These are phyloP conservation scores for Drosophila repletoides DNA, from an alignment of 1,140 invertebrate species.

Conservation along the genomic window DNA sequence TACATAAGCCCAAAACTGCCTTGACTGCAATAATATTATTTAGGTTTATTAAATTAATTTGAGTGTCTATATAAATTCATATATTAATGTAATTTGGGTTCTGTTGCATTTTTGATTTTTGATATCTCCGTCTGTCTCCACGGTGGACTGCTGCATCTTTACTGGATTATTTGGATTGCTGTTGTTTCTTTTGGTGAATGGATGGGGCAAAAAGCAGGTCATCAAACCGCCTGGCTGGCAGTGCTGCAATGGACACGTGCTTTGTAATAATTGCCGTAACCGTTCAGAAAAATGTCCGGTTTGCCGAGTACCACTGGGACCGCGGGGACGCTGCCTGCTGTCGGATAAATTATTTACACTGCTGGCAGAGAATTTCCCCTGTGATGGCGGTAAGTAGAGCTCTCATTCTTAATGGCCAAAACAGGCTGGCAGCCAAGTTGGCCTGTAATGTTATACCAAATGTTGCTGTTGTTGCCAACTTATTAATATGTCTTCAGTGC, in stretches of 20 bases:
- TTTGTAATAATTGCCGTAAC: slow-evolving; percentile 82
- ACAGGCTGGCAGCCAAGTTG: slow-evolving; percentile 28
- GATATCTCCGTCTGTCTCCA: no score
- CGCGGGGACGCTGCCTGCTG: slow-evolving; percentile 81
- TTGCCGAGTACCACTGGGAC: slow-evolving; percentile 81
- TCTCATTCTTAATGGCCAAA: slow-evolving; percentile 15
- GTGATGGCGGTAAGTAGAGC: slow-evolving; percentile 73
- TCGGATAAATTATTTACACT: slow-evolving; percentile 83
- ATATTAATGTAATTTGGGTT: background rate
- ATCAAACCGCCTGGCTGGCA: slow-evolving; percentile 83
- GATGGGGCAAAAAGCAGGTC: slow-evolving; percentile 58
- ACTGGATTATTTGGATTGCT: background rate
- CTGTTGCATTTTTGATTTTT: background rate
- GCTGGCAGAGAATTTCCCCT: slow-evolving; percentile 82
- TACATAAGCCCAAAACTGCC: no score
- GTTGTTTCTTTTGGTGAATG: background rate
- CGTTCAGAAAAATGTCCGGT: slow-evolving; percentile 82
- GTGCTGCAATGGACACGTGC: slow-evolving; percentile 83
- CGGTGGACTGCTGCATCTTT: background rate
- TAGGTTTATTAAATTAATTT: no score
- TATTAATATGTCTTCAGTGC: slow-evolving; percentile 51
- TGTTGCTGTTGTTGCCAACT: slow-evolving; percentile 19
- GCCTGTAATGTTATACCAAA: slow-evolving; percentile 25
- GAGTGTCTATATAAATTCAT: no score
- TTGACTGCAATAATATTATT: no score